Conservation (phyloP, 23 tunicate species). For the Ascidia mentula region DNA sequence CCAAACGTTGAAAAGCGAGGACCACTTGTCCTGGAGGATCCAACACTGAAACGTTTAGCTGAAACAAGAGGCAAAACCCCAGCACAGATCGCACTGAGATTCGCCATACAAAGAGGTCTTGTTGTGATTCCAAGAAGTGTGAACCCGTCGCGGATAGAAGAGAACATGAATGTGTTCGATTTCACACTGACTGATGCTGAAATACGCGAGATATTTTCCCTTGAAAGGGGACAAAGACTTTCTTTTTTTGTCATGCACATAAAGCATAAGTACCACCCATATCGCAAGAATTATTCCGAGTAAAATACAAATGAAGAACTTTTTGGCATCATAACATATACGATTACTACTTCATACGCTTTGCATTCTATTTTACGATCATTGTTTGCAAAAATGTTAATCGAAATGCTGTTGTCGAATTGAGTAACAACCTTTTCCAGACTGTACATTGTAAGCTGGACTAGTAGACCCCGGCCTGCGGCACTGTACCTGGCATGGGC, state of each 20-base stretch:
- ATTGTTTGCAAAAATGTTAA: too few species aligned
- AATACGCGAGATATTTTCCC: constrained; percentile 13
- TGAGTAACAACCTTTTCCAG: too few species aligned
- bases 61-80: constrained; percentile 38
- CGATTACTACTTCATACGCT: too few species aligned
- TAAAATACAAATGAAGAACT: too few species aligned
- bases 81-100: constrained; percentile 43
- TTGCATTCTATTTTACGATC: too few species aligned
- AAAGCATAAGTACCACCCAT: constrained; percentile 30
- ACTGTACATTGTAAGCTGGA: too few species aligned
- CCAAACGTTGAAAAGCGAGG: neutral
- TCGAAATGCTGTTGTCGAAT: too few species aligned
- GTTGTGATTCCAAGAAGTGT: constrained; percentile 64
- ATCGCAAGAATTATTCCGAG: constrained; percentile 25
- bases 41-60: constrained; percentile 34
- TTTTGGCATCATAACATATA: too few species aligned
- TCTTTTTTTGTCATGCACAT: neutral
- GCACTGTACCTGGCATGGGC: too few species aligned
- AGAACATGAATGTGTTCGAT: constrained; percentile 52
- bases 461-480: too few species aligned
- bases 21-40: constrained; percentile 31
- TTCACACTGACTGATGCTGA: constrained; percentile 39
- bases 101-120: constrained; percentile 22
- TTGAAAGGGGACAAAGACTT: constrained; percentile 21
- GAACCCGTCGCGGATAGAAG: constrained; percentile 39